A percentile compares a stretch with the other conserved stretches of the same genome.
Evolutionary conservation across 2,797 vertebrate species (phyloP).

Genomic region (Semotilus atromaculatus): DNA sequence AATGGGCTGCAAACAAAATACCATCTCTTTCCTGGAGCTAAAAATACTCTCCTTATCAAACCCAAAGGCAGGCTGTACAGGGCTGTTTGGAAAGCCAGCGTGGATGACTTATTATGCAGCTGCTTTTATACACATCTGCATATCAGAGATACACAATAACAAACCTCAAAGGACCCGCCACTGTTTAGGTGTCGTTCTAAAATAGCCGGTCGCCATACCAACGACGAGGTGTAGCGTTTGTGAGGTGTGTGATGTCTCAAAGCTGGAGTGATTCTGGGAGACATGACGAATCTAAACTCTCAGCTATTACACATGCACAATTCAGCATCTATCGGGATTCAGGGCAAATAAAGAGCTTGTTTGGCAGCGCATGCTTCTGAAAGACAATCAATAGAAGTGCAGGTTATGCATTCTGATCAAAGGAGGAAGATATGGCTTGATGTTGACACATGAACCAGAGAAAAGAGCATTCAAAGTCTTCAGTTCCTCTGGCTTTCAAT

Average conservation of each 20-base stretch:
- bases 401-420: constrained; percentile 14
- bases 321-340: neutral
- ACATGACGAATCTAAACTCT: constrained; percentile 4
- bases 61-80: constrained; percentile 46
- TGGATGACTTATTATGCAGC: constrained; percentile 29
- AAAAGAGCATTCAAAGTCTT: constrained; percentile 52
- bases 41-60: constrained; percentile 60
- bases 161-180: constrained; percentile 34
- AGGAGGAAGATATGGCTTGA: neutral
- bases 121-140: constrained; percentile 44
- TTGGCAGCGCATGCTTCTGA: neutral
- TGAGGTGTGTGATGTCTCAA: constrained; percentile 12
- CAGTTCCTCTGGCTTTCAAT: constrained; percentile 25
- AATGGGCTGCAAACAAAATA: constrained; percentile 46
- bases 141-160: constrained; percentile 42
- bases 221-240: neutral
- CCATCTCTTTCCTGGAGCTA: constrained; percentile 43
- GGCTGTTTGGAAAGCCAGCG: neutral
- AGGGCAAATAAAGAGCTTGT: neutral
- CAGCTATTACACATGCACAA: neutral
- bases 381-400: neutral
- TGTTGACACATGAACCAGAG: constrained; percentile 11
- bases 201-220: constrained; percentile 58
- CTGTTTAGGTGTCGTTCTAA: constrained; percentile 34
- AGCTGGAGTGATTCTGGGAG: neutral